Base-by-base conservation (phyloP, 2,113 vertebrate species). In the Takifugu bimaculatus region DNA sequence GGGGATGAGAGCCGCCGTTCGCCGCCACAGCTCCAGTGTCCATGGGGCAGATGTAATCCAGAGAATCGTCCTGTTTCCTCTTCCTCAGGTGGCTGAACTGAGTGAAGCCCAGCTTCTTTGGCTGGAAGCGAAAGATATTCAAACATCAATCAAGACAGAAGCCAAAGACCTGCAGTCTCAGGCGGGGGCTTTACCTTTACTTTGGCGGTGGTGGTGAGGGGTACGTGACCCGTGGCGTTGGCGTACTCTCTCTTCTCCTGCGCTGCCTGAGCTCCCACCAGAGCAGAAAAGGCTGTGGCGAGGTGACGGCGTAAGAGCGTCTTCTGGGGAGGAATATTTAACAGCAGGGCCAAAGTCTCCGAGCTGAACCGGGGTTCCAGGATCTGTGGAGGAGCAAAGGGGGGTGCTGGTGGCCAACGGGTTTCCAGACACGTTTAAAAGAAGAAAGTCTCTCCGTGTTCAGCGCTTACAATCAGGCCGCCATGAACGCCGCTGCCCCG, bases 311-410 rank as follows among this genome's bases (percentile, higher is more conserved):
- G 90, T 47, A 99, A 93, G 11, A 99, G 91, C 0, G 96, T 99
- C 84, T 99, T 99, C 53, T 97, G 96, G 14, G 97, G 93, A 3
- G 96, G 97, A 80, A 99, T 99, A 54, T 97, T 99, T 55, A 99
- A 88, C 54, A 99, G 93, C 93, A 98, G 91, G 7, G 97, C 97
- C 83, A 99, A 76, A 0, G 95, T 93, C 69, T 99, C 97, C 2
- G 95, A 91, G 0, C 90, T 97, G 83, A 99, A 99, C 5, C 97
- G 95, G 32, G 96, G 93, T 66, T 99, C 97, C 0, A 98, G 87
- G 64, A 99, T 97, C 97, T 99, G 13, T 25, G 50, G 26, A 27
- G 47, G 39, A 35, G 3, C 14, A 62, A 35, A 15, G 35, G 35
- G 35, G 9, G 11, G 2, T 2, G 2, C 35, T 39, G 35, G 35